Percentiles rank a stretch among this genome's conserved stretches.
These are phyloP conservation scores for Ericerus pela DNA, from an alignment of 1,140 invertebrate genomes.

Conservation along the genomic window DNA sequence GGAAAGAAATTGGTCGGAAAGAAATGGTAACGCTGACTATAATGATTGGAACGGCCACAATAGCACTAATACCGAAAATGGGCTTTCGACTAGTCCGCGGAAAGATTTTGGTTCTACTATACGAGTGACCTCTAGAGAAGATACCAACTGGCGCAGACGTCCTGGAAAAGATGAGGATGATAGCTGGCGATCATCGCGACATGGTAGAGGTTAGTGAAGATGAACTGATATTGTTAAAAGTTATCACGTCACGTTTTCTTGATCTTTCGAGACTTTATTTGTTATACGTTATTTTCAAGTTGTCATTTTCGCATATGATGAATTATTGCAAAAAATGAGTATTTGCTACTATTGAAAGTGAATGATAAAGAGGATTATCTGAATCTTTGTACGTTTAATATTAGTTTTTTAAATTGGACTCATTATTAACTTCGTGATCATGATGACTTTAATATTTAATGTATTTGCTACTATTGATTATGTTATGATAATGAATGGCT, in stretches of 20 bases:
- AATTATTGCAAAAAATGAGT: not conserved
- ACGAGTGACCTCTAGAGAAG: not conserved
- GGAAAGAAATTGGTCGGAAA: constrained; percentile 41
- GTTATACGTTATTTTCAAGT: not conserved
- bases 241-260: not conserved
- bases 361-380: not conserved
- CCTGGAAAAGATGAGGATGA: not conserved
- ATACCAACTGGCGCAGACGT: constrained; percentile 3
- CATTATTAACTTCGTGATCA: not conserved
- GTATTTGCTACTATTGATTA: constrained; percentile 5
- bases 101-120: constrained; percentile 26
- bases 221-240: not conserved
- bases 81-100: constrained; percentile 24
- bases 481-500: not conserved
- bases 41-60: constrained; percentile 26
- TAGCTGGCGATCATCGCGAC: not conserved
- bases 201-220: constrained; percentile 3
- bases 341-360: not conserved
- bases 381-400: not conserved
- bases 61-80: constrained; percentile 29
- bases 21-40: constrained; percentile 31
- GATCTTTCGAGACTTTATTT: not conserved
- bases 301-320: not conserved
- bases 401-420: not conserved
- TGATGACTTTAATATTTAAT: not conserved